phyloP scores from a whole-genome alignment of 2,113 vertebrate species.

The Eleginops maclovinus region DNA sequence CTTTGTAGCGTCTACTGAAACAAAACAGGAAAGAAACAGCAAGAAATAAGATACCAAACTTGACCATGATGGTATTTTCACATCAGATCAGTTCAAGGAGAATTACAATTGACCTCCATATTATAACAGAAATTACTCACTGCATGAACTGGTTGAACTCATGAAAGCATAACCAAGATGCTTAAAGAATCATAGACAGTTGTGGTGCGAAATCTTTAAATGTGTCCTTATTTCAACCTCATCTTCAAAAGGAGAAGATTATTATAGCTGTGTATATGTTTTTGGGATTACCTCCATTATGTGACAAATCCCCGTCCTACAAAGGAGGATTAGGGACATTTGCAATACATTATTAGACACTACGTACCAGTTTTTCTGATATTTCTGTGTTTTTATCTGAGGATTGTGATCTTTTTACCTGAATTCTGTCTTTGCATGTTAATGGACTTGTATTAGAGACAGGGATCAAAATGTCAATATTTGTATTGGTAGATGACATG shows the following conservation, averaged over 20 bases:
- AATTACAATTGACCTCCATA: background rate
- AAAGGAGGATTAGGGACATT: slow-evolving; percentile 23
- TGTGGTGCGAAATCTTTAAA: background rate
- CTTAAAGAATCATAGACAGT: background rate
- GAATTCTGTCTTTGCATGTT: too few relatives aligned
- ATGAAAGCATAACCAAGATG: background rate
- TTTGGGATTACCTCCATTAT: slow-evolving; percentile 15
- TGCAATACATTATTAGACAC: slow-evolving; percentile 31
- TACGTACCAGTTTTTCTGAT: slow-evolving; percentile 14
- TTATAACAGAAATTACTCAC: background rate
- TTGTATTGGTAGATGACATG: too few relatives aligned
- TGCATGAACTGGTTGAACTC: background rate
- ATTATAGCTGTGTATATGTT: slow-evolving; percentile 10
- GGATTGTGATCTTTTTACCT: background rate
- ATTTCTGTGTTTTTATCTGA: slow-evolving; percentile 9
- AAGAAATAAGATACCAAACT: background rate
- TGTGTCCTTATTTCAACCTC: slow-evolving; percentile 13
- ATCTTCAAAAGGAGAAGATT: slow-evolving; percentile 13
- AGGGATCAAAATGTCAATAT: too few relatives aligned
- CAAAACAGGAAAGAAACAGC: background rate
- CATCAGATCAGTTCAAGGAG: background rate
- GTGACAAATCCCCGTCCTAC: slow-evolving; percentile 33
- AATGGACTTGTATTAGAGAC: too few relatives aligned
- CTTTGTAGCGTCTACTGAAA: slow-evolving; percentile 28
- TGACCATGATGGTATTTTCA: background rate